Percentiles rank a stretch among this genome's conserved stretches.
These are phyloP conservation scores for Anguilla anguilla DNA, from an alignment of 2,797 vertebrate species.

Conservation along the genomic window DNA sequence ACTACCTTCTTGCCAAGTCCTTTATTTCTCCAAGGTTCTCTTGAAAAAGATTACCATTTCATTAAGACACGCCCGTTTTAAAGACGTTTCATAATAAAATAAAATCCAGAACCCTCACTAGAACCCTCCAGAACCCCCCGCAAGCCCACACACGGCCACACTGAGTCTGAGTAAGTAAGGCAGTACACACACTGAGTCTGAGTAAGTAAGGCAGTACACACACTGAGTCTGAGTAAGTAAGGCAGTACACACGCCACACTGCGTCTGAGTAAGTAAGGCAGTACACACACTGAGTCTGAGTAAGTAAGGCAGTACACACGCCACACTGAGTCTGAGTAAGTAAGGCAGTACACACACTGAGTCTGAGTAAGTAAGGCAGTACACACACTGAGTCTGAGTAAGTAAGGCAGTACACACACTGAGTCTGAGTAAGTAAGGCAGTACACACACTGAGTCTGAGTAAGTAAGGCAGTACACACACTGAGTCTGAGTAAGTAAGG, in stretches of 20 bases:
- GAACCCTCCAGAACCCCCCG: too few species aligned
- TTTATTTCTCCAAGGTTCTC: background rate
- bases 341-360: background rate
- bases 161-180: background rate
- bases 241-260: background rate
- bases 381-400: too few species aligned
- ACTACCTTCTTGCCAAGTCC: too few species aligned
- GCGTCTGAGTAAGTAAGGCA: too few species aligned
- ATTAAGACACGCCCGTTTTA: background rate
- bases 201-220: too few species aligned
- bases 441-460: too few species aligned
- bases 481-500: background rate
- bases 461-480: too few species aligned
- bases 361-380: background rate
- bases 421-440: background rate
- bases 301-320: too few species aligned
- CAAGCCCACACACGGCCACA: too few species aligned
- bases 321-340: too few species aligned
- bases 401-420: background rate
- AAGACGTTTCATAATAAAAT: slow-evolving; percentile 17
- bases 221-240: background rate
- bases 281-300: background rate
- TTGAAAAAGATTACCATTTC: background rate
- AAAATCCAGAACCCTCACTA: background rate
- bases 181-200: too few species aligned